Evolutionary conservation across 1,140 invertebrate species (phyloP), one percentile per base, ranked within the genome.

Genomic region (Nephotettix cincticeps): DNA sequence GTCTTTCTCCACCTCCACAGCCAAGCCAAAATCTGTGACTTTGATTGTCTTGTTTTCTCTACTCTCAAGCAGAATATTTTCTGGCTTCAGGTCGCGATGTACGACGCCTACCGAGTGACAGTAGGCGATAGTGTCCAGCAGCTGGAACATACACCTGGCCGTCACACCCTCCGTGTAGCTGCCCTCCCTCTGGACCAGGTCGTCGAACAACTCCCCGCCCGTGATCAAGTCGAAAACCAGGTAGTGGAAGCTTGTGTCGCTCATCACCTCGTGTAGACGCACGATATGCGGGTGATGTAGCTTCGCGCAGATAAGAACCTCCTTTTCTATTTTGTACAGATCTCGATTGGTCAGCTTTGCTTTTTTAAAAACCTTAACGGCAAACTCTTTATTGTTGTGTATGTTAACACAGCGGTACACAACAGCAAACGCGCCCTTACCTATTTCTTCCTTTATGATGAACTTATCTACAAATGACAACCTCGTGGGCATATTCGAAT

Each of bases 51-150:
- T 96, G 43, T 85, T 86, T 72, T 84, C 83, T n/a, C 6, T 23
- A n/a, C 21, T 51, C 78, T 51, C 47, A 68, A 99, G 90, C 64
- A 99, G 84, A 74, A 99, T 90, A 83, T 99, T 99, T 84, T 99
- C 97, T 1, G 96, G 97, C 80, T 99, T 99, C 65, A 99, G 83
- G 84, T 98, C 95, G 32, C 96, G 86, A 79, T 98, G 97, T 56
- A 98, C 86, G 69, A 99, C 82, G 79, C 93, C 91, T 78, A 96
- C 88, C 75, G 90, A 86, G 79, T 99, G 97, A 40, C 99, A 84
- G 83, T 98, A 99, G 81, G 99, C 95, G 71, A 99, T 86, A 0
- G 92, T 94, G 71, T 98, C 82, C 43, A 93, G 84, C 27, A 98
- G 93, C 86, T 98, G 95, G 11, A 14, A 27, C 56, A 61, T 27